Percentiles rank a stretch among this genome's conserved stretches.
Conservation (phyloP, 2,888 invertebrate species). For the Diadromus collaris region DNA sequence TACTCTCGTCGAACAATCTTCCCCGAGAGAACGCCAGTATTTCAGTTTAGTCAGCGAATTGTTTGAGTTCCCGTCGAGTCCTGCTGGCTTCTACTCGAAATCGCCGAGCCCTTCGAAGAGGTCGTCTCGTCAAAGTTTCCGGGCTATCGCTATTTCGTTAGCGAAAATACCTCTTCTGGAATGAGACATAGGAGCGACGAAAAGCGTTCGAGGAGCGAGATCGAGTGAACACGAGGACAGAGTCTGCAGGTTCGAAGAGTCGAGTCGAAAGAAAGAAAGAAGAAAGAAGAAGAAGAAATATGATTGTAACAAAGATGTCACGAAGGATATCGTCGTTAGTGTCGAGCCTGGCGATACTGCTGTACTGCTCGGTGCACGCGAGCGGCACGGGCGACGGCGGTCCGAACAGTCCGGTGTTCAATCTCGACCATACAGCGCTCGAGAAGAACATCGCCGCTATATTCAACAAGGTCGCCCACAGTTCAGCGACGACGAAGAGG, state of each 20-base stretch:
- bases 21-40: constrained; percentile 44
- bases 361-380: constrained; percentile 49
- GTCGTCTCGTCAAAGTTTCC: constrained; percentile 48
- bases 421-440: constrained; percentile 83
- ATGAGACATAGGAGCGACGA: constrained; percentile 41
- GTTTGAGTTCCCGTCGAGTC: not conserved
- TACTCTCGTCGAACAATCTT: constrained; percentile 32
- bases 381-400: constrained; percentile 74
- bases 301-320: constrained; percentile 35
- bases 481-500: constrained; percentile 85
- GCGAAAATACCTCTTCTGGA: constrained; percentile 46
- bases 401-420: constrained; percentile 75
- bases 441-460: constrained; percentile 86
- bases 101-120: constrained; percentile 12
- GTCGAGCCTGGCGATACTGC: constrained; percentile 42
- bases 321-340: constrained; percentile 41
- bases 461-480: constrained; percentile 86
- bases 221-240: constrained; percentile 1
- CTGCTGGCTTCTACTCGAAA: constrained; percentile 7
- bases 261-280: no score
- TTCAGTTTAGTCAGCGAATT: constrained; percentile 24
- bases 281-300: not conserved
- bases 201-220: constrained; percentile 36
- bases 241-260: constrained; percentile 4
- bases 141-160: constrained; percentile 26